Base-by-base conservation (phyloP, 1,140 invertebrate species). In the Nasonia giraulti region DNA sequence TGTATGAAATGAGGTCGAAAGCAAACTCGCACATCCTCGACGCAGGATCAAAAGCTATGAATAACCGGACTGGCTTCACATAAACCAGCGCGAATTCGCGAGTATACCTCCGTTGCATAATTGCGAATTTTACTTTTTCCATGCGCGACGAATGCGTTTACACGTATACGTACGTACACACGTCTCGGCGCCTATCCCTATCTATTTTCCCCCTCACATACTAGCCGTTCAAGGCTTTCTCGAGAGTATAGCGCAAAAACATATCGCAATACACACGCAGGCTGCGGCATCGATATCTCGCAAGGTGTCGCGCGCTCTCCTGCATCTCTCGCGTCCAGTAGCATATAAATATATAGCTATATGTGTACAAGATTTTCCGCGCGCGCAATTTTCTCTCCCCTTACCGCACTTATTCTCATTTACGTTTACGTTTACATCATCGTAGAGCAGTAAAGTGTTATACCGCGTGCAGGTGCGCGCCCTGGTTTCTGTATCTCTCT, bases 381-480 rank as follows among this genome's bases (percentile, higher is more conserved):
- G 86, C 84, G 87, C 85, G 86, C 80, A 44, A 62, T 75, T 86
- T 23, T 86, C 83, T 85, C 77, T 55, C 79, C 85, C 74, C 76
- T 86, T 84, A 83, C 88, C 89, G 33, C 33, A 89, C 88, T 90
- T 90, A 91, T 90, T 90, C 89, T 91, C 90, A 91, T 91, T 91
- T 91, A 90, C 89, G 91, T 91, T 91, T 89, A 85, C 89, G 91
- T 92, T 92, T 92, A 91, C 91, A 92, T 92, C 91, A 92, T 92
- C 91, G 89, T 87, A 87, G 88, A 87, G 90, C 86, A 91, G 91
- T 92, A 91, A 92, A 91, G 90, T 91, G 90, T 91, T 92, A 90
- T 88, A 88, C 47, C 66, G 69, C 87, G 88, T 88, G 92, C 91
- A 92, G 91, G 90, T 92, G 91, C 88, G 91, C 90, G 91, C 90